These are phyloP conservation scores for Plumapathes pennacea DNA, from an alignment of 92 coral and sea anemone genomes.

Conservation along the genomic window DNA sequence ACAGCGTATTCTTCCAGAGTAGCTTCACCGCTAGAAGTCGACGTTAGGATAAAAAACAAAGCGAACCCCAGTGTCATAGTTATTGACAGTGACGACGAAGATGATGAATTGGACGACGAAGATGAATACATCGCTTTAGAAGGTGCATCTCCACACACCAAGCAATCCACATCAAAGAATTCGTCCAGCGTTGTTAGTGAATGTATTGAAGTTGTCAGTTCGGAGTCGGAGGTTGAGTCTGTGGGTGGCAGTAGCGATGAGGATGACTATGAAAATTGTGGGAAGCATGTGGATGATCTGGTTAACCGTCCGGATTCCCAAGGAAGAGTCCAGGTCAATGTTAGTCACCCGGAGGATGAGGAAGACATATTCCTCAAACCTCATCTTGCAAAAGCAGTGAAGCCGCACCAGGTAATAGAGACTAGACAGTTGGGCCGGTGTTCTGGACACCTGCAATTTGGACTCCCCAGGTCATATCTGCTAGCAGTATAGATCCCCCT, in stretches of 20 bases:
- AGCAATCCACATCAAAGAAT: neutral
- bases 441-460: no score
- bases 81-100: constrained; percentile 91
- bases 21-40: constrained; percentile 68
- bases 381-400: constrained; percentile 66
- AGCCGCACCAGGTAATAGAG: constrained; percentile 99
- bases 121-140: no score
- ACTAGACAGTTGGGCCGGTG: no score
- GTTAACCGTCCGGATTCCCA: constrained; percentile 64
- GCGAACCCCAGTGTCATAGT: constrained; percentile 60
- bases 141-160: neutral
- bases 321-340: constrained; percentile 84
- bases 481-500: no score
- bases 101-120: neutral
- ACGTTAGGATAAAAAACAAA: constrained; percentile 50
- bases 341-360: constrained; percentile 84
- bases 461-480: no score
- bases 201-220: constrained; percentile 44
- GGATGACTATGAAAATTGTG: constrained; percentile 84
- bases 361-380: constrained; percentile 86
- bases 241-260: constrained; percentile 39
- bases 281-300: constrained; percentile 79
- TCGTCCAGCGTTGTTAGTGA: neutral
- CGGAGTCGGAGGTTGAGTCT: constrained; percentile 58
- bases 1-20: constrained; percentile 1